phyloP scores from a whole-genome alignment of 2,113 vertebrate genomes.

The Tetraodon nigroviridis region DNA sequence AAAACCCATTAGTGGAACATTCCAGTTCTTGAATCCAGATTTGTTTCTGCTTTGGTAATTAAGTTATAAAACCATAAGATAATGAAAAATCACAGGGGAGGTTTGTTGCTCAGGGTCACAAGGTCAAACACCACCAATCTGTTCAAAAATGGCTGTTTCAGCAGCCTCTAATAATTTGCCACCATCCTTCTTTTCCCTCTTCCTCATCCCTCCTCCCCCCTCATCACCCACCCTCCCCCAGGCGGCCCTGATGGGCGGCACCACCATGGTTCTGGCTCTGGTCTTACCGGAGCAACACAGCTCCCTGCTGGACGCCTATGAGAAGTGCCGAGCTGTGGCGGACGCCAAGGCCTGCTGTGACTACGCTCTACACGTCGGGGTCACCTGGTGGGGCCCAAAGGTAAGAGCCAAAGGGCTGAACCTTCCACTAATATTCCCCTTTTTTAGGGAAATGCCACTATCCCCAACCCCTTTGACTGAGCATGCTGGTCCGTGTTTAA shows the following conservation, averaged over 20 bases:
- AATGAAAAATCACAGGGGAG: conserved; percentile 23
- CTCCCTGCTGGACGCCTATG: conserved; percentile 90
- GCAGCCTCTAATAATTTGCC: not conserved
- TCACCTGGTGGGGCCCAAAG: conserved; percentile 97
- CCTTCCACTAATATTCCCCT: not conserved
- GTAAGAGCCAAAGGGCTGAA: conserved; percentile 59
- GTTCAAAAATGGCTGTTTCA: conserved; percentile 21
- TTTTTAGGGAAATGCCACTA: not conserved
- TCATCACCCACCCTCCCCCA: conserved; percentile 42
- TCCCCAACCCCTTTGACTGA: not conserved
- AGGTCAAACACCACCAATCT: conserved; percentile 25
- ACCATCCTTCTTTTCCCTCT: not conserved
- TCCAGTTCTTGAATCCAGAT: too few relatives aligned
- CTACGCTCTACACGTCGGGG: conserved; percentile 89
- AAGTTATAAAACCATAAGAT: not conserved
- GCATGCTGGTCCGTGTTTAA: not conserved
- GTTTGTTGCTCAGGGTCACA: conserved; percentile 21
- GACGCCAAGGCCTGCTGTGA: conserved; percentile 95
- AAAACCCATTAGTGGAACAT: too few relatives aligned
- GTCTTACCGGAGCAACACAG: conserved; percentile 91
- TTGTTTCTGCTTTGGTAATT: not conserved
- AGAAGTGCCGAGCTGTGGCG: conserved; percentile 82
- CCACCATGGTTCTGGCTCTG: conserved; percentile 90
- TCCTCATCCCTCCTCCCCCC: conserved; percentile 8
- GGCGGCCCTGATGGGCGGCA: conserved; percentile 94